A percentile compares a stretch with the other conserved stretches of the same genome.
phyloP scores from a whole-genome alignment of 2,797 vertebrate species.

The Centropyge bicolor region DNA sequence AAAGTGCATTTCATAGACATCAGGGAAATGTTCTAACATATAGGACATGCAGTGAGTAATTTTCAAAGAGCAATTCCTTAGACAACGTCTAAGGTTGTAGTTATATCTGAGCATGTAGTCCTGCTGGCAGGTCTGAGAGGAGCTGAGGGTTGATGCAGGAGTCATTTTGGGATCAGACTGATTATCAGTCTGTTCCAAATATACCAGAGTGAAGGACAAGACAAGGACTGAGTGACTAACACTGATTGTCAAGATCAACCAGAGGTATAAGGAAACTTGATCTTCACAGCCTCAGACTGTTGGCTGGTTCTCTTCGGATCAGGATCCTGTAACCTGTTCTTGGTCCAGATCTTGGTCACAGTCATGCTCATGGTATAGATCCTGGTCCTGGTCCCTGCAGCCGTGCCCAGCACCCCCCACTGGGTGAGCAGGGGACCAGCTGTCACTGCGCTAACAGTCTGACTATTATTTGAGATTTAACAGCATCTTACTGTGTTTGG shows the following conservation, averaged over 20 bases:
- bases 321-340: background rate
- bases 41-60: no score
- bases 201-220: conserved; percentile 35
- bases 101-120: background rate
- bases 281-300: background rate
- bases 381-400: conserved; percentile 8
- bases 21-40: no score
- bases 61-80: no score
- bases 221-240: conserved; percentile 13
- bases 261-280: conserved; percentile 5
- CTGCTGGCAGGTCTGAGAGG: conserved; percentile 1
- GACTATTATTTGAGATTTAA: conserved; percentile 61
- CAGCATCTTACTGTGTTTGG: conserved; percentile 57
- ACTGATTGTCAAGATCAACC: background rate
- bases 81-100: background rate
- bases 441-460: conserved; percentile 58
- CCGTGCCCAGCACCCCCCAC: conserved; percentile 34
- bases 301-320: background rate
- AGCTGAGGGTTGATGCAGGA: conserved; percentile 2
- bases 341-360: background rate
- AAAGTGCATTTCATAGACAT: no score
- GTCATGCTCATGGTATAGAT: background rate
- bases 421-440: conserved; percentile 59
- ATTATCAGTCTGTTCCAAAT: conserved; percentile 54
- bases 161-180: conserved; percentile 36